phyloP scores from a whole-genome alignment of 1,140 invertebrate species.

The Colletes gigas region DNA sequence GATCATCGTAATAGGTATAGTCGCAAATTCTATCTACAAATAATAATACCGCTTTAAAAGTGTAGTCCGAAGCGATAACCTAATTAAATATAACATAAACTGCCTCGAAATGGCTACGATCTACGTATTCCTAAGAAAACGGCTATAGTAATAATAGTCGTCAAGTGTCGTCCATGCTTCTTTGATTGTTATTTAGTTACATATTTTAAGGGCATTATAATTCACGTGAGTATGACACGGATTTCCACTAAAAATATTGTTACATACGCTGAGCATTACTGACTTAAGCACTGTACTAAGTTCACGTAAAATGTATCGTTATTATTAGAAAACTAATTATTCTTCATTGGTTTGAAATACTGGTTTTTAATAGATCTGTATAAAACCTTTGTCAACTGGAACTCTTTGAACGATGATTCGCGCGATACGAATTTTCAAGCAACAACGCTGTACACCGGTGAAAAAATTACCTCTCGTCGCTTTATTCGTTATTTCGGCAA shows the following conservation, averaged over 20 bases:
- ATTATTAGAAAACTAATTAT: slow-evolving; percentile 81
- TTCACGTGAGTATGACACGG: slow-evolving; percentile 79
- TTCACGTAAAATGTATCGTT: slow-evolving; percentile 75
- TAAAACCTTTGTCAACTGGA: slow-evolving; percentile 80
- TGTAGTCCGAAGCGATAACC: slow-evolving; percentile 55
- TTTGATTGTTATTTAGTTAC: slow-evolving; percentile 75
- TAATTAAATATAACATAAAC: slow-evolving; percentile 73
- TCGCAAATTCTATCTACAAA: slow-evolving; percentile 70
- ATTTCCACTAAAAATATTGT: slow-evolving; percentile 78
- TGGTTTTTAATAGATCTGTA: slow-evolving; percentile 79
- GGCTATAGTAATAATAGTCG: slow-evolving; percentile 66
- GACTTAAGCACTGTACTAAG: slow-evolving; percentile 78
- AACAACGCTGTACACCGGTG: slow-evolving; percentile 64
- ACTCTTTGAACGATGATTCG: slow-evolving; percentile 79
- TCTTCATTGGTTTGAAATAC: slow-evolving; percentile 81
- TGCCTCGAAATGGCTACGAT: slow-evolving; percentile 74
- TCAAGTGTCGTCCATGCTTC: slow-evolving; percentile 72
- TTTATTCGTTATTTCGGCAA: slow-evolving; percentile 13
- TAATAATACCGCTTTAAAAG: slow-evolving; percentile 75
- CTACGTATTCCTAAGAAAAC: slow-evolving; percentile 69
- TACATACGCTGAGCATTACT: slow-evolving; percentile 78
- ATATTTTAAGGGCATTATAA: slow-evolving; percentile 74
- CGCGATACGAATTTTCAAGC: slow-evolving; percentile 64
- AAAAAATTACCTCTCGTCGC: slow-evolving; percentile 41
- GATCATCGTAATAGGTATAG: slow-evolving; percentile 43